phyloP scores from a whole-genome alignment of 1,140 invertebrate species.

The Vanessa atalanta region DNA sequence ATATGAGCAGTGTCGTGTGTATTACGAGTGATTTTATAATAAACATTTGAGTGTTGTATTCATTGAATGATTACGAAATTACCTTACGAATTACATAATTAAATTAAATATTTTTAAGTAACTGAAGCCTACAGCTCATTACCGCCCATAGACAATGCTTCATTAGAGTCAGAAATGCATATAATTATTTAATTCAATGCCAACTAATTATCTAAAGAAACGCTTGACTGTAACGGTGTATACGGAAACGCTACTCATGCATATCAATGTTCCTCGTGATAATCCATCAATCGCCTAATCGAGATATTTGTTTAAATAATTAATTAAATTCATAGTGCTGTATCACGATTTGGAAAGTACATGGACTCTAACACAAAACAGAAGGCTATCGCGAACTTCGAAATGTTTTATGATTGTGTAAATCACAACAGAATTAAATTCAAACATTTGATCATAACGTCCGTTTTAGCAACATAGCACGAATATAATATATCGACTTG shows the following conservation, averaged over 20 bases:
- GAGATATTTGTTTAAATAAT: neutral
- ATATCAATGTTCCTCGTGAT: neutral
- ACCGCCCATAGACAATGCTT: no score
- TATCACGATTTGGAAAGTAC: conserved; percentile 35
- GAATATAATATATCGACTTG: neutral
- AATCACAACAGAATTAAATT: conserved; percentile 20
- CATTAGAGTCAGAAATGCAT: neutral
- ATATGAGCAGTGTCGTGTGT: conserved; percentile 28
- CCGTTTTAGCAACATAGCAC: conserved; percentile 14
- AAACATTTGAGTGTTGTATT: neutral
- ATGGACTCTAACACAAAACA: conserved; percentile 12
- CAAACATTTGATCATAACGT: conserved; percentile 10
- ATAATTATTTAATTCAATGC: neutral
- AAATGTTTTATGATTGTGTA: conserved; percentile 28
- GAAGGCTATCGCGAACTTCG: conserved; percentile 27
- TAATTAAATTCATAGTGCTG: conserved; percentile 8
- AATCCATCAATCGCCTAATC: neutral
- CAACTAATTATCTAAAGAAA: neutral
- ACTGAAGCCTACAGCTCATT: no score
- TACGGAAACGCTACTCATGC: conserved; percentile 7
- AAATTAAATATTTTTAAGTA: no score
- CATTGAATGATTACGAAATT: neutral
- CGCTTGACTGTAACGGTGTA: neutral
- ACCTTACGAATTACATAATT: neutral
- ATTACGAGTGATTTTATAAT: conserved; percentile 5